A percentile compares a stretch with the other conserved stretches of the same genome.
phyloP scores from a whole-genome alignment of 2,797 vertebrate genomes.

The Enteromius mattozi region DNA sequence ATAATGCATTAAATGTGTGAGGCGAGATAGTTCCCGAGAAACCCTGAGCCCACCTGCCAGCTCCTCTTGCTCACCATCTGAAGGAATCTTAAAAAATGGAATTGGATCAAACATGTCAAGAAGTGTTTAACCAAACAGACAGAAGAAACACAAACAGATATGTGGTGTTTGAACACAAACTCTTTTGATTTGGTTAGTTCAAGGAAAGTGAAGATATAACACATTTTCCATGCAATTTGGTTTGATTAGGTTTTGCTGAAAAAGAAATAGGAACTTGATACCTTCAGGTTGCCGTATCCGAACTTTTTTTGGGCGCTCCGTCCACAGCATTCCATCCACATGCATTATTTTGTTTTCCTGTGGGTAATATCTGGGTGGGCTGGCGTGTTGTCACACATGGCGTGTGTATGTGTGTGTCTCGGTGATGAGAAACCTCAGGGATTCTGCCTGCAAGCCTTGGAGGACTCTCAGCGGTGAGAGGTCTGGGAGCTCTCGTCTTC shows the following conservation, averaged over 20 bases:
- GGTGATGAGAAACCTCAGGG: conserved; percentile 44
- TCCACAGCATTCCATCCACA: conserved; percentile 28
- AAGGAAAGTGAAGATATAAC: conserved; percentile 16
- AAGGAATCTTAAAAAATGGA: conserved; percentile 7
- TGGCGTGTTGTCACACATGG: conserved; percentile 37
- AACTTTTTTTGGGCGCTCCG: neutral
- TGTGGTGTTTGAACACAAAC: conserved; percentile 8
- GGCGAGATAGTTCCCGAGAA: neutral
- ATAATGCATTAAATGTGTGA: conserved; percentile 22
- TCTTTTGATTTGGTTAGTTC: neutral
- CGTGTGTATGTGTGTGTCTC: conserved; percentile 41
- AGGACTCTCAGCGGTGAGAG: conserved; percentile 54
- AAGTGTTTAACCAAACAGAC: conserved; percentile 18
- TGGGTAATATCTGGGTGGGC: conserved; percentile 46
- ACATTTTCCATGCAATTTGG: neutral
- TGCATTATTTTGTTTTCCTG: conserved; percentile 41
- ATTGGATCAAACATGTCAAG: conserved; percentile 11
- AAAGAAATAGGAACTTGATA: conserved; percentile 7
- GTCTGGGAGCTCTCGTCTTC: conserved; percentile 61
- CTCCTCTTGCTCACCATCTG: neutral
- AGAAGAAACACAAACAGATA: conserved; percentile 36
- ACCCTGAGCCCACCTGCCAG: conserved; percentile 11
- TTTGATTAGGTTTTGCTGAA: conserved; percentile 12
- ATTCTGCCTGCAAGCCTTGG: conserved; percentile 56
- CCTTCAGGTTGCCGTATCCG: neutral